Evolutionary conservation across 2,113 vertebrate species (phyloP).

Genomic region (Malurus alboscapulatus): DNA sequence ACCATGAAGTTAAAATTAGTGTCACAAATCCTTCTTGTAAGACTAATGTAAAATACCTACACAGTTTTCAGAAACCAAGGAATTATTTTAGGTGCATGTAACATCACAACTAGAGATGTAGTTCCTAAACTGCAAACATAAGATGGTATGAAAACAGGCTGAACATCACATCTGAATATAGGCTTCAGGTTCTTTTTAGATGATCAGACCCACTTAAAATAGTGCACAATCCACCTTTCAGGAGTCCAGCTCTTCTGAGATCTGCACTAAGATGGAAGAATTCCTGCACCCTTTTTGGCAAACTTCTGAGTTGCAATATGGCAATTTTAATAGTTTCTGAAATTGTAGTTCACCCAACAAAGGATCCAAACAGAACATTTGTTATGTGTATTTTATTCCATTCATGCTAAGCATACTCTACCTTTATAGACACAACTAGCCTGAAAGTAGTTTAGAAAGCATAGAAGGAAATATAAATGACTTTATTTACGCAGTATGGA

Average conservation of each 20-base stretch:
- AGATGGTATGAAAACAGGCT: neutral
- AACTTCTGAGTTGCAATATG: neutral
- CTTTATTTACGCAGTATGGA: neutral
- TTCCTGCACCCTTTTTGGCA: neutral
- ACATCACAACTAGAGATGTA: neutral
- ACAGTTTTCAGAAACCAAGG: neutral
- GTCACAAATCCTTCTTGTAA: neutral
- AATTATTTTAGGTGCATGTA: neutral
- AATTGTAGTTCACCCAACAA: neutral
- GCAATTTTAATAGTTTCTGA: neutral
- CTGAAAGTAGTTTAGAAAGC: neutral
- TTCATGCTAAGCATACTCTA: neutral
- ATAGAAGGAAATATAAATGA: neutral
- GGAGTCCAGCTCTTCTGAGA: neutral
- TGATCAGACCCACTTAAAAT: neutral
- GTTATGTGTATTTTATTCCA: neutral
- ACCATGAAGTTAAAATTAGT: neutral
- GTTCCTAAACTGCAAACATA: neutral
- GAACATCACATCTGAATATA: neutral
- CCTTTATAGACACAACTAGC: neutral
- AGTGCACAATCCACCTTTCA: neutral
- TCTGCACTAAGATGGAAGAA: rapidly evolving
- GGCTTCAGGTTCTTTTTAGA: neutral
- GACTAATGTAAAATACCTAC: neutral
- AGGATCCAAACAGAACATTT: neutral